A percentile compares a stretch with the other conserved stretches of the same genome.
Conservation (phyloP, 2,797 vertebrate species). For the Mus spretus region DNA sequence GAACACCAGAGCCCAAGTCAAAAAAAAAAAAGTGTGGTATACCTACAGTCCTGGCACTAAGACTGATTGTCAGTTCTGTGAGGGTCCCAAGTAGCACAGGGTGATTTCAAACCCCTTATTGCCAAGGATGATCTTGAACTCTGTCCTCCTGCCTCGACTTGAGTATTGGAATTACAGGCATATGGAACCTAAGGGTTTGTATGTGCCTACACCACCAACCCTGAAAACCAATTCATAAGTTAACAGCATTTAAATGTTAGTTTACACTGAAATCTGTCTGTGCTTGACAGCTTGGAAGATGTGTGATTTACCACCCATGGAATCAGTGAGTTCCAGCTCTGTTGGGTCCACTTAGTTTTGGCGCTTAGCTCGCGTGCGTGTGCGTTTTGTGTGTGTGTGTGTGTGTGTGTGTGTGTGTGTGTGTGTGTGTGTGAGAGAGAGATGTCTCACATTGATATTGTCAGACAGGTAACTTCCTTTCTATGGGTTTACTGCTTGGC, state of each 20-base stretch:
- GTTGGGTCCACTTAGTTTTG: background rate
- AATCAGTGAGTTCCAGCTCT: background rate
- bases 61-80: background rate
- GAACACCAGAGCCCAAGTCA: background rate
- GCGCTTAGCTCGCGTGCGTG: background rate
- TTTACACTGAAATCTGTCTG: background rate
- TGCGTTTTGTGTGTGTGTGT: no score
- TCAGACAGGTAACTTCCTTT: background rate
- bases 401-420: background rate
- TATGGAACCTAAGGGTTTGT: background rate
- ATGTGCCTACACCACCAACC: background rate
- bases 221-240: slow-evolving; percentile 14
- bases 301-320: background rate
- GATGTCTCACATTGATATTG: background rate
- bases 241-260: slow-evolving; percentile 15
- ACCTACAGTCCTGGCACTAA: background rate
- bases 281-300: background rate
- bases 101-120: background rate
- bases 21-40: background rate
- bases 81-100: background rate
- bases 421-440: no score
- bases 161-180: background rate
- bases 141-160: background rate
- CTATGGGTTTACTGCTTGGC: background rate
- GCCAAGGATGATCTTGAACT: background rate